Evolutionary conservation across 2,797 vertebrate species (phyloP).

Genomic region (Parauchenoglanis ngamensis): DNA sequence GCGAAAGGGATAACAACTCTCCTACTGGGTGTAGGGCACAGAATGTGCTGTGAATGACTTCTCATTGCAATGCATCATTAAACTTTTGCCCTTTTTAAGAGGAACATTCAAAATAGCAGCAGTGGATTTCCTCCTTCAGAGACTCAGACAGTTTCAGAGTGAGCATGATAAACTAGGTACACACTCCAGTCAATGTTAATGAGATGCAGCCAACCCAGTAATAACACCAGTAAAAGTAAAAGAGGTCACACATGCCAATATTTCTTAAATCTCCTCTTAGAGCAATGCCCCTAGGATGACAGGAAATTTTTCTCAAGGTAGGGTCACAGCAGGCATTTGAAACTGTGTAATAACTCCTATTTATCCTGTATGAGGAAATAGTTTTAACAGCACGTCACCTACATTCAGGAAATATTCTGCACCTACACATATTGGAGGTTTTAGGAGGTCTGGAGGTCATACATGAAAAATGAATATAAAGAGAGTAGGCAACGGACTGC

Average conservation of each 20-base stretch:
- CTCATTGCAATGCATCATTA: slow-evolving; percentile 70
- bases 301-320: slow-evolving; percentile 8
- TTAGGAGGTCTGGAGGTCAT: not conserved
- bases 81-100: slow-evolving; percentile 60
- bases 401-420: not conserved
- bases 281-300: slow-evolving; percentile 1
- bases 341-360: slow-evolving; percentile 23
- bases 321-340: slow-evolving; percentile 25
- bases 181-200: slow-evolving; percentile 37
- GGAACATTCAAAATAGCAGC: slow-evolving; percentile 63
- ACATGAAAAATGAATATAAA: not conserved
- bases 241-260: slow-evolving; percentile 6
- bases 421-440: slow-evolving; percentile 5
- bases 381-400: slow-evolving; percentile 3
- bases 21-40: slow-evolving; percentile 39
- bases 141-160: slow-evolving; percentile 7
- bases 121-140: slow-evolving; percentile 14
- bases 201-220: slow-evolving; percentile 41
- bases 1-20: slow-evolving; percentile 57
- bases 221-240: slow-evolving; percentile 45
- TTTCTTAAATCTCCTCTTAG: slow-evolving; percentile 9
- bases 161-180: slow-evolving; percentile 8
- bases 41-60: slow-evolving; percentile 66
- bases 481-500: not conserved
- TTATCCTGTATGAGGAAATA: slow-evolving; percentile 10